These are phyloP conservation scores for Zosterops japonicus DNA, from an alignment of 2,113 vertebrate genomes.

Conservation along the genomic window DNA sequence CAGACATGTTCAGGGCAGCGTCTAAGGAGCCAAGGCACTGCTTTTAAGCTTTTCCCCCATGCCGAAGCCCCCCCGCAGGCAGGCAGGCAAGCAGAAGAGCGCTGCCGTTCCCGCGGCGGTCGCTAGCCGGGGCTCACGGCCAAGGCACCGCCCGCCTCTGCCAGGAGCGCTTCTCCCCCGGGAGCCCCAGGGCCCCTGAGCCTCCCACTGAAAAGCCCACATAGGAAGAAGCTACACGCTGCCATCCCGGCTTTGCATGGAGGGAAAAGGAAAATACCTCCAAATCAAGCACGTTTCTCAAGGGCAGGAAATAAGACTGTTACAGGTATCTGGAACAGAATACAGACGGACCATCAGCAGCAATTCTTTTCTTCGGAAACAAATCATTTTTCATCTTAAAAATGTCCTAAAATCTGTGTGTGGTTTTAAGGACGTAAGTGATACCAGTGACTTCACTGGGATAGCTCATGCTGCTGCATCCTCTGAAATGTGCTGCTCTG, in stretches of 20 bases:
- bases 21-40: background rate
- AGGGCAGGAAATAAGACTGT: background rate
- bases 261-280: background rate
- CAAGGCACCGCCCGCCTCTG: background rate
- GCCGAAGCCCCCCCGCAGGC: fast-evolving
- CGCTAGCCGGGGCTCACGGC: conserved; percentile 74
- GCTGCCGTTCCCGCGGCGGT: background rate
- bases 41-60: background rate
- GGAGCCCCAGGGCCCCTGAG: fast-evolving
- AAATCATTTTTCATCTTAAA: background rate
- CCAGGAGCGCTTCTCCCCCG: fast-evolving
- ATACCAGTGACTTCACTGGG: background rate
- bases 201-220: fast-evolving
- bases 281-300: background rate
- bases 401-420: background rate
- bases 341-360: background rate
- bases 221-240: fast-evolving
- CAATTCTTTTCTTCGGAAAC: background rate
- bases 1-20: background rate
- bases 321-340: background rate
- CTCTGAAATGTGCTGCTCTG: background rate
- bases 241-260: background rate
- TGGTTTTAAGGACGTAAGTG: background rate
- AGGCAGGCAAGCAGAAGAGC: fast-evolving
- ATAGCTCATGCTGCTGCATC: fast-evolving